A percentile compares a stretch with the other conserved stretches of the same genome.
Conservation (phyloP, 2,797 vertebrate genomes). For the Ambastaia sidthimunki region DNA sequence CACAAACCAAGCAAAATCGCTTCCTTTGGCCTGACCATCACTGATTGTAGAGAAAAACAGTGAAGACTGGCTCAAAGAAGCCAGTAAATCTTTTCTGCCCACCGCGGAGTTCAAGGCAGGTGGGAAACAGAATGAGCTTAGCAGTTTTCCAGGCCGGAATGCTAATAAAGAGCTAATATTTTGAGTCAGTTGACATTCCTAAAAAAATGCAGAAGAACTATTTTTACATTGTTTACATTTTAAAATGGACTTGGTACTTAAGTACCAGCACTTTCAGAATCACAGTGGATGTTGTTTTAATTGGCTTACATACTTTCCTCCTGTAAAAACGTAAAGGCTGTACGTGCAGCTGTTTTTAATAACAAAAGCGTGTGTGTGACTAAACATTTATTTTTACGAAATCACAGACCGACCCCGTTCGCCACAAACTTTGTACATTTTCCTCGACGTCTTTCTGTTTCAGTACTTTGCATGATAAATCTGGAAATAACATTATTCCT, state of each 20-base stretch:
- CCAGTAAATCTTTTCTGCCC: constrained; percentile 35
- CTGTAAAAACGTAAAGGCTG: constrained; percentile 64
- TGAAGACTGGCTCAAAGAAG: constrained; percentile 21
- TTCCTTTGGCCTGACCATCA: constrained; percentile 19
- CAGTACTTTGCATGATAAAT: constrained; percentile 57
- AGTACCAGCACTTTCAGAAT: neutral
- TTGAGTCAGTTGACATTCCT: neutral
- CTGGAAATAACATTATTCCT: constrained; percentile 63
- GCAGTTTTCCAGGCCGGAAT: constrained; percentile 48
- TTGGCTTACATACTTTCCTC: constrained; percentile 48
- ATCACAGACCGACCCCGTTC: constrained; percentile 48
- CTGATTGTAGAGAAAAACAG: constrained; percentile 17
- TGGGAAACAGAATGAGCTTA: constrained; percentile 48
- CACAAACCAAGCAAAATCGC: neutral
- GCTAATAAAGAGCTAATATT: constrained; percentile 48
- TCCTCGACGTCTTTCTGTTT: constrained; percentile 47
- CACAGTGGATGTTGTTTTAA: constrained; percentile 55
- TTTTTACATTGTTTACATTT: neutral
- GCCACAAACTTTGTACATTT: constrained; percentile 40
- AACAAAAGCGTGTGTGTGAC: constrained; percentile 63
- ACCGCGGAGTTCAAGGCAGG: constrained; percentile 28
- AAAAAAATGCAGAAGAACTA: neutral
- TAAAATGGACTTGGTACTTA: neutral
- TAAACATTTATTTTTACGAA: constrained; percentile 61
- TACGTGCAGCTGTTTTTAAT: constrained; percentile 65